phyloP scores from a whole-genome alignment of 2,113 vertebrate species.

The Plecotus auritus region DNA sequence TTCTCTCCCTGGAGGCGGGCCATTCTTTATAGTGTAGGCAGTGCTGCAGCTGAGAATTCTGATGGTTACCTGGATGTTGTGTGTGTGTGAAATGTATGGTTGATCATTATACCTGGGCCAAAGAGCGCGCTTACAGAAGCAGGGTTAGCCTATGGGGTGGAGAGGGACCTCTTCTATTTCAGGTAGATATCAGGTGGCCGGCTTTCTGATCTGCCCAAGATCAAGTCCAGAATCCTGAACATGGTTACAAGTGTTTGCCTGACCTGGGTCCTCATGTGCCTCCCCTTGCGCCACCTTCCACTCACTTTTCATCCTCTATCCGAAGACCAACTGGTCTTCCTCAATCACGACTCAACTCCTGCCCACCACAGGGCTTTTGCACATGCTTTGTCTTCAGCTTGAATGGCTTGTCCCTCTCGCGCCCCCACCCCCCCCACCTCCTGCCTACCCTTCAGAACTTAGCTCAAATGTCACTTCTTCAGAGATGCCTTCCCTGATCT shows the following conservation, averaged over 20 bases:
- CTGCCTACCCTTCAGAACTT: not conserved
- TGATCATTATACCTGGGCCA: not conserved
- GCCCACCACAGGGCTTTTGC: not conserved
- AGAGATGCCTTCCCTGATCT: not conserved
- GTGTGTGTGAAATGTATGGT: not conserved
- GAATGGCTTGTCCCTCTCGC: not conserved
- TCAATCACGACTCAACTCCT: not conserved
- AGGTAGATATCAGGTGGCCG: not conserved
- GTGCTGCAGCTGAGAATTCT: not conserved
- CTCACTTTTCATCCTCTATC: not conserved
- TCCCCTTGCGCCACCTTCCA: not conserved
- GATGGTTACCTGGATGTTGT: not conserved
- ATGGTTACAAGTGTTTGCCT: not conserved
- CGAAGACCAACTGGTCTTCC: not conserved
- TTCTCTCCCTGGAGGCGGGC: not conserved
- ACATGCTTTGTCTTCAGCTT: not conserved
- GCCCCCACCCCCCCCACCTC: not conserved
- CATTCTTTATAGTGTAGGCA: not conserved
- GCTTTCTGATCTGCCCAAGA: not conserved
- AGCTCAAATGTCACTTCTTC: not conserved
- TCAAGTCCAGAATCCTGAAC: not conserved
- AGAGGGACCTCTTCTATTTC: not conserved
- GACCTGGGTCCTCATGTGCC: not conserved
- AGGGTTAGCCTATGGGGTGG: not conserved
- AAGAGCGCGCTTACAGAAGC: not conserved